Conservation (phyloP, 2,797 vertebrate species). For the Tragelaphus oryx region DNA sequence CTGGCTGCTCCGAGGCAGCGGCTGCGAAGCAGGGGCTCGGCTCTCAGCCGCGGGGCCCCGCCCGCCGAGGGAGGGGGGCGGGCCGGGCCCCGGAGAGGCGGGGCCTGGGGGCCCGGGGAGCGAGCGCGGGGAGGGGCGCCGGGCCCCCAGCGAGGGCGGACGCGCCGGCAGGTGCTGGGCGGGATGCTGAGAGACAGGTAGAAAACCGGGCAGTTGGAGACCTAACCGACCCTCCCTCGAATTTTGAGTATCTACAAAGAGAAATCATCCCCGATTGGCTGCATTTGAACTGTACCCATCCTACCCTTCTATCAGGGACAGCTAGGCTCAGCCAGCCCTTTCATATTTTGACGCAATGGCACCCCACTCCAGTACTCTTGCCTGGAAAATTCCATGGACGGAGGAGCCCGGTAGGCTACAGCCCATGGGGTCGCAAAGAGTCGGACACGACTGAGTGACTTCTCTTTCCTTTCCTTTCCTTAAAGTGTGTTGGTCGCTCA, state of each 20-base stretch:
- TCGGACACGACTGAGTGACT: background rate
- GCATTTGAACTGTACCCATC: background rate
- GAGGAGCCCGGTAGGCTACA: background rate
- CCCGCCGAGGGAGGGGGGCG: background rate
- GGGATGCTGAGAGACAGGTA: background rate
- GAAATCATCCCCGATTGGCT: background rate
- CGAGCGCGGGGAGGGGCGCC: background rate
- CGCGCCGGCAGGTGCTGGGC: background rate
- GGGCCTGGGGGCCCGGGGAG: background rate
- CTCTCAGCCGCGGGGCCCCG: background rate
- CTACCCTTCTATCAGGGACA: background rate
- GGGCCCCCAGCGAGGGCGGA: background rate
- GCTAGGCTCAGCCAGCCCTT: background rate
- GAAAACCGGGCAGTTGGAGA: background rate
- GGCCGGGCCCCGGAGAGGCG: background rate
- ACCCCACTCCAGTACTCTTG: background rate
- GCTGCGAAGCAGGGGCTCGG: background rate
- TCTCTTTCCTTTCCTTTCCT: background rate
- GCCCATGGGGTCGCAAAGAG: background rate
- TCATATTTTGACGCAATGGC: background rate
- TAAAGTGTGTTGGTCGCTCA: background rate
- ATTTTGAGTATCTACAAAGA: background rate
- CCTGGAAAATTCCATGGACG: background rate
- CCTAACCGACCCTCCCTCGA: background rate
- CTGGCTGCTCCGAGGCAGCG: fast-evolving